phyloP scores from a whole-genome alignment of 35 echinoderm and acorn worm genomes.

The Lytechinus variegatus region DNA sequence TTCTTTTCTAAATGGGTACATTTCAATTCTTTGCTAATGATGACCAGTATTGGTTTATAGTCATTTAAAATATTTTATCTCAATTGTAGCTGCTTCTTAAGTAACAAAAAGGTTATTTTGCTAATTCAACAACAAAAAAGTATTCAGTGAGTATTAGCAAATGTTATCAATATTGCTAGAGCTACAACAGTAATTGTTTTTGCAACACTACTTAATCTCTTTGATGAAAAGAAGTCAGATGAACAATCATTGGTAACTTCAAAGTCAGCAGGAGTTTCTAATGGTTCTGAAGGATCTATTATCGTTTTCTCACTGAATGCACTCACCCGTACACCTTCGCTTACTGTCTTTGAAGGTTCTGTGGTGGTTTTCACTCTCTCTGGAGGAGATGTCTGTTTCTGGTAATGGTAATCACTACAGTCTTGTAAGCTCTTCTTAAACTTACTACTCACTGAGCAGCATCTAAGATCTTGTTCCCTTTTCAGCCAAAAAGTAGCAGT shows the following conservation, averaged over 20 bases:
- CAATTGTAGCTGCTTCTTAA: too few species aligned
- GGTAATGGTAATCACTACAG: neutral
- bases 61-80: too few species aligned
- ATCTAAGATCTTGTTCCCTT: neutral
- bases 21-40: neutral
- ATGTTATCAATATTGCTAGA: neutral
- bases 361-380: neutral
- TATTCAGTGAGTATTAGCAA: neutral
- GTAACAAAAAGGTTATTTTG: too few species aligned
- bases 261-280: neutral
- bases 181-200: neutral
- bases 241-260: neutral
- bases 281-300: neutral
- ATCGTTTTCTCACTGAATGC: neutral
- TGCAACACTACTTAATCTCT: neutral
- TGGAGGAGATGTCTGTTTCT: neutral
- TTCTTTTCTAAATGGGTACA: neutral
- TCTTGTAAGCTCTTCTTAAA: neutral
- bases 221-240: neutral
- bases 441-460: neutral
- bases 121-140: too few species aligned
- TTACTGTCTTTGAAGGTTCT: neutral
- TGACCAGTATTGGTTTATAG: neutral
- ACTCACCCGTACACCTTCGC: neutral
- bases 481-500: constrained; percentile 22